These are phyloP conservation scores for Trichopria drosophilae DNA, from an alignment of 2,888 invertebrate species.

Conservation along the genomic window DNA sequence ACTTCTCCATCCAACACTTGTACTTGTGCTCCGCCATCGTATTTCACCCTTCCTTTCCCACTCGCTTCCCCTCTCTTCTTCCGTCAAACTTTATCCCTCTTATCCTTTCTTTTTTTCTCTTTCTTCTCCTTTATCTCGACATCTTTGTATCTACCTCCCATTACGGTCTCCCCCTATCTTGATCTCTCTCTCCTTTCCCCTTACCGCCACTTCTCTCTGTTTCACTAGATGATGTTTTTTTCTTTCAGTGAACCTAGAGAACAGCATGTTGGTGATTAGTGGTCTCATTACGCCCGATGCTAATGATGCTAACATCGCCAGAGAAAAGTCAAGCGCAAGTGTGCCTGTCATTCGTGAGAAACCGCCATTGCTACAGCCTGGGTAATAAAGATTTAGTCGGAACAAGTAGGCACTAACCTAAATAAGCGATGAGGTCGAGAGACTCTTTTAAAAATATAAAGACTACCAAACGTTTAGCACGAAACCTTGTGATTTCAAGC, in stretches of 20 bases:
- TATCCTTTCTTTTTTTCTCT: constrained; percentile 23
- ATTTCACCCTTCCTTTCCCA: constrained; percentile 17
- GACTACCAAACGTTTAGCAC: too few relatives aligned
- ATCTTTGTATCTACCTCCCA: constrained; percentile 15
- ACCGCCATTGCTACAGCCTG: too few relatives aligned
- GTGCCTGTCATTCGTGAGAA: constrained; percentile 27
- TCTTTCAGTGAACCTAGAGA: constrained; percentile 37
- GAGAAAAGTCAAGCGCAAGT: constrained; percentile 44
- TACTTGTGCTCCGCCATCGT: constrained; percentile 25
- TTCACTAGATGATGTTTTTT: constrained; percentile 23
- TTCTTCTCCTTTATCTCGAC: constrained; percentile 22
- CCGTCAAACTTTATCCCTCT: constrained; percentile 3
- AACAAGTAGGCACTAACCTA: too few relatives aligned
- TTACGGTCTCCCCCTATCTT: constrained; percentile 5
- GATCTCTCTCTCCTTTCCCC: constrained; percentile 1
- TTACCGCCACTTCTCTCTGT: constrained; percentile 1
- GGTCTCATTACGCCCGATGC: constrained; percentile 55
- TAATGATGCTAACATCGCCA: constrained; percentile 55
- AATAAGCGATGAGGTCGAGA: too few relatives aligned
- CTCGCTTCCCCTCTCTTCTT: neutral
- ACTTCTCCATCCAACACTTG: constrained; percentile 30
- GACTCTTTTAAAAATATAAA: too few relatives aligned
- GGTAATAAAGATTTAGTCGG: too few relatives aligned
- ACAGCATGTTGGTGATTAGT: constrained; percentile 55
- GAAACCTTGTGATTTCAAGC: too few relatives aligned